Base-by-base conservation (phyloP, 1,140 invertebrate species). In the Steinernema feltiae region DNA sequence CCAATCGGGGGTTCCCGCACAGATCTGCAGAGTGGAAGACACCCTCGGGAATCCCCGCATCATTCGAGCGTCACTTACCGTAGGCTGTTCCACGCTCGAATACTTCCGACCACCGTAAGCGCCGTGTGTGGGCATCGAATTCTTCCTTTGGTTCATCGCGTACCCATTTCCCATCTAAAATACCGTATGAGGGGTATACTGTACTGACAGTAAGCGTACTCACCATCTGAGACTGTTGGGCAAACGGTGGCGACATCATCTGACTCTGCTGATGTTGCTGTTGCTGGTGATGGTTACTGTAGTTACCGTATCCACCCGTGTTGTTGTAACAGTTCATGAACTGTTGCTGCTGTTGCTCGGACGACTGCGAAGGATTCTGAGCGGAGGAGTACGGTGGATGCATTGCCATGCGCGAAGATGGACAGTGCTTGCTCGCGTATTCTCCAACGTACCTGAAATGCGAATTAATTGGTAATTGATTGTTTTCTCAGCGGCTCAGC, bases 51-150 rank as follows among this genome's bases (percentile, higher is more conserved):
- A n/a, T n/a, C n/a, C n/a, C n/a, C n/a, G n/a, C n/a, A n/a, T n/a
- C n/a, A n/a, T n/a, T n/a, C n/a, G n/a, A n/a, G n/a, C n/a, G n/a
- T 7, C 53, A 15, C 53, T 63, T 63, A 63, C 53, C 53, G 53
- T 63, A 63, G 53, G 53, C 15, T 12, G 53, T 15, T 63, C 53
- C 24, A 63, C 53, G 24, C 12, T 63, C 15, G 53, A 63, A 21
- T 15, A 63, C 53, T 63, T 63, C 53, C 53, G 7, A 3, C 7
- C 7, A 3, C 12, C 53, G 24, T 63, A 63, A 7, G 24, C 12
- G 12, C 24, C 24, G 24, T 63, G 53, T 7, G 53, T 21, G 53
- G 53, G 7, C 53, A 21, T 63, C 3, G 53, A 63, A 21, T 12
- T 63, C 53, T 63, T 63, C 53, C 53, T 63, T 27, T 63, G 53